Evolutionary conservation across 1,140 invertebrate genomes (phyloP).

Genomic region (Heliconius congener): DNA sequence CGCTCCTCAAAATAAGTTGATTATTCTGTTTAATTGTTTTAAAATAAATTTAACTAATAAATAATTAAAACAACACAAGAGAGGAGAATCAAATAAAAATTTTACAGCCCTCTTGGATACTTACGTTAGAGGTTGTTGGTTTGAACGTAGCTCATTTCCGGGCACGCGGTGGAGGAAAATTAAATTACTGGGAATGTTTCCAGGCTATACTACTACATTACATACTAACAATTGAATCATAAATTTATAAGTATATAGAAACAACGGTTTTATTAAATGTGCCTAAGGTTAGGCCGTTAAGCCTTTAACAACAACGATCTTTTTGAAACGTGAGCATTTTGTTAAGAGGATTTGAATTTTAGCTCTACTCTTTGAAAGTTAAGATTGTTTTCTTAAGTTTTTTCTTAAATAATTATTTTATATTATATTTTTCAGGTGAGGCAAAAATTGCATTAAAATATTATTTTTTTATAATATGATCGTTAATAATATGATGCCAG

Average conservation of each 20-base stretch:
- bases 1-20: too few species aligned
- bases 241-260: not conserved
- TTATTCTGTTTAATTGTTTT: too few species aligned
- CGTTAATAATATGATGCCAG: too few species aligned
- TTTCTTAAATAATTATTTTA: not conserved
- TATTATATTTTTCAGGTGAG: too few species aligned
- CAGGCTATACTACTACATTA: slow-evolving; percentile 32
- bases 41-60: too few species aligned
- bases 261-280: slow-evolving; percentile 13
- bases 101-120: too few species aligned
- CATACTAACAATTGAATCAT: slow-evolving; percentile 6
- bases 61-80: too few species aligned
- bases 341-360: slow-evolving; percentile 7
- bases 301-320: slow-evolving; percentile 1
- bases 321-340: slow-evolving; percentile 6
- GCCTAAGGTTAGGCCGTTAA: not conserved
- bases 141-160: slow-evolving; percentile 45
- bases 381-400: not conserved
- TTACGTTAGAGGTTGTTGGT: too few species aligned
- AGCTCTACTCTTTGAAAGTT: not conserved
- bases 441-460: too few species aligned
- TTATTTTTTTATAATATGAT: too few species aligned
- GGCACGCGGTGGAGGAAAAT: slow-evolving; percentile 34
- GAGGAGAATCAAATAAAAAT: too few species aligned
- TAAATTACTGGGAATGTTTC: slow-evolving; percentile 58